Conservation (phyloP, 2,113 vertebrate species). For the Penelope pileata region DNA sequence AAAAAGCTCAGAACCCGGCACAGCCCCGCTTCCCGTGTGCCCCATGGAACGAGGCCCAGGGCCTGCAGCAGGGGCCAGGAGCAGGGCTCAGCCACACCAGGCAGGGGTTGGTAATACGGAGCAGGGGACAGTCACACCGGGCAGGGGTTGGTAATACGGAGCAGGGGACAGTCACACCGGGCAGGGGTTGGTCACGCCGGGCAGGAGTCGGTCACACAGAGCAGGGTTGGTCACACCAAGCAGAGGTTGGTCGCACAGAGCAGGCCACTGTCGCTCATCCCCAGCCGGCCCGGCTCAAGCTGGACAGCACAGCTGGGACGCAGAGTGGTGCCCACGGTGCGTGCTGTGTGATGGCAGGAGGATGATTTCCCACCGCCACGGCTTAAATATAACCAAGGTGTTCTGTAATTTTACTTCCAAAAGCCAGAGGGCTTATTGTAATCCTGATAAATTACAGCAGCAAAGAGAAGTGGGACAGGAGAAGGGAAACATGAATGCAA, state of each 20-base stretch:
- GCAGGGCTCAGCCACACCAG: too few relatives aligned
- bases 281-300: fast-evolving
- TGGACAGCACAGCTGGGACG: constrained; percentile 1
- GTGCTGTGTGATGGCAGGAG: background rate
- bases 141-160: too few relatives aligned
- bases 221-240: too few relatives aligned
- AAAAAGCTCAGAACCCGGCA: constrained; percentile 51
- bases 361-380: background rate
- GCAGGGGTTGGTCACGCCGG: too few relatives aligned
- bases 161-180: too few relatives aligned
- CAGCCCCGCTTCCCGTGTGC: background rate
- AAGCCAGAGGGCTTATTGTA: constrained; percentile 67
- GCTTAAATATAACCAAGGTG: constrained; percentile 31
- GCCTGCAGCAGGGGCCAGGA: too few relatives aligned
- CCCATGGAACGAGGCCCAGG: background rate
- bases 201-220: too few relatives aligned
- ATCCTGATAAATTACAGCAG: constrained; percentile 71
- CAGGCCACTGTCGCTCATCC: background rate
- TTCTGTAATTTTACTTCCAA: constrained; percentile 63
- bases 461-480: constrained; percentile 58
- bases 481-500: constrained; percentile 65
- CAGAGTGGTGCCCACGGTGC: background rate
- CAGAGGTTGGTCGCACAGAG: too few relatives aligned
- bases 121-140: too few relatives aligned
- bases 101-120: too few relatives aligned